Conservation (phyloP, 2,888 invertebrate species). For the Glyphotaelius pellucidus region DNA sequence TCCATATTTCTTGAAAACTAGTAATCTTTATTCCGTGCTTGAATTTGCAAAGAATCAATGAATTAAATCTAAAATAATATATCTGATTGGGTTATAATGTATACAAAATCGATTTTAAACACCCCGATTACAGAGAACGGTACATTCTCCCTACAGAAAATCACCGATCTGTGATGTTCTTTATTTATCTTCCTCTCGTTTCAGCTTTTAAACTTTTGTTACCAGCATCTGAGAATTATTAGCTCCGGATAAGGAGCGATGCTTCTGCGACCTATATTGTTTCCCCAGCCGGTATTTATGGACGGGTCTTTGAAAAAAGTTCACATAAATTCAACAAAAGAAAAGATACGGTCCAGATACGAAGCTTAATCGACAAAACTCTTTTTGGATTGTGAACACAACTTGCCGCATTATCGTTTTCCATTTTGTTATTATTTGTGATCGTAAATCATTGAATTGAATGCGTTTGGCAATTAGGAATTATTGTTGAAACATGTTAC, state of each 20-base stretch:
- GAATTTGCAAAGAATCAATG: neutral
- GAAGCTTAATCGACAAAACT: constrained; percentile 20
- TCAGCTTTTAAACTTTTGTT: constrained; percentile 49
- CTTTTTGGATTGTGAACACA: constrained; percentile 16
- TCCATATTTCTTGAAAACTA: neutral
- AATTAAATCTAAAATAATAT: neutral
- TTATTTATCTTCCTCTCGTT: constrained; percentile 42
- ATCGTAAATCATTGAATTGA: neutral
- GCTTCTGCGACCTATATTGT: constrained; percentile 47
- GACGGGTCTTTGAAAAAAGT: constrained; percentile 35
- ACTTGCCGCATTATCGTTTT: constrained; percentile 7
- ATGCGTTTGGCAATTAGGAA: neutral
- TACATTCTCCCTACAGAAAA: neutral
- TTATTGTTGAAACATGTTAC: neutral
- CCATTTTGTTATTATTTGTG: neutral
- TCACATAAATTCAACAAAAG: constrained; percentile 35
- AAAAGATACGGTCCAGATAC: constrained; percentile 42
- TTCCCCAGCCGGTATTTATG: constrained; percentile 35
- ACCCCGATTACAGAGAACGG: neutral
- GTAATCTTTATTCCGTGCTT: neutral
- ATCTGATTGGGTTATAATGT: neutral
- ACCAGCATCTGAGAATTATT: constrained; percentile 42
- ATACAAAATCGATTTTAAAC: neutral
- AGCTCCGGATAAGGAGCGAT: constrained; percentile 38
- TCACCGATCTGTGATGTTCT: constrained; percentile 50